These are phyloP conservation scores for Lacerta bilineata DNA, from an alignment of 2,797 vertebrate genomes.

Conservation along the genomic window DNA sequence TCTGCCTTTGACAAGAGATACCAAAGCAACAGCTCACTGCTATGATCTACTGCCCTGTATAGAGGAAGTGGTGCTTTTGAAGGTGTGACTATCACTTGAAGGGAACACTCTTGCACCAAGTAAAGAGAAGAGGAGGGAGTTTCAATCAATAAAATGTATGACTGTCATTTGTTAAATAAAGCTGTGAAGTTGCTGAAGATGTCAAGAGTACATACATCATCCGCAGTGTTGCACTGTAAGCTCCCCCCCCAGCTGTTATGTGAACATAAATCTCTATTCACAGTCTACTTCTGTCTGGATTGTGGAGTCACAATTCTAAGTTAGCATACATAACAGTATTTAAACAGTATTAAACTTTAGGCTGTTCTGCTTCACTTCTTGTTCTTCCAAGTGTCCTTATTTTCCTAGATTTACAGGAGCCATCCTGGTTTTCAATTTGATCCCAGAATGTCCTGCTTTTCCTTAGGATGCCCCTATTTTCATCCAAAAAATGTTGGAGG, in stretches of 20 bases:
- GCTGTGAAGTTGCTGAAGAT: slow-evolving; percentile 8
- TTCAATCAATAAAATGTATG: neutral
- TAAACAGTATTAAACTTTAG: neutral
- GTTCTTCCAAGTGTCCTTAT: neutral
- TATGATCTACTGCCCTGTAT: neutral
- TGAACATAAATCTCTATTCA: neutral
- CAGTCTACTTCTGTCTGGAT: neutral
- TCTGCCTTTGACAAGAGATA: neutral
- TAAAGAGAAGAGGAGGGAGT: neutral
- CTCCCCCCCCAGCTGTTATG: neutral
- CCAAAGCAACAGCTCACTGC: neutral
- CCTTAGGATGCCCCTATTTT: no score
- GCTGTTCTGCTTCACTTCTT: neutral
- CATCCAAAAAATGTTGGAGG: no score
- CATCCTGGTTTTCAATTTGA: neutral
- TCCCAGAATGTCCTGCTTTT: neutral
- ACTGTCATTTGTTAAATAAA: slow-evolving; percentile 24
- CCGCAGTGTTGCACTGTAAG: neutral
- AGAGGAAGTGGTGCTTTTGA: neutral
- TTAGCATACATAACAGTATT: neutral
- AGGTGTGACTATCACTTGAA: neutral
- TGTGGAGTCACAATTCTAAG: neutral
- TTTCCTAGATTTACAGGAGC: no score
- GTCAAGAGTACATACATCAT: neutral
- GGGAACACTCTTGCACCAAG: neutral